Conservation (phyloP, 1,140 invertebrate species). For the Drosophila kohkoa region DNA sequence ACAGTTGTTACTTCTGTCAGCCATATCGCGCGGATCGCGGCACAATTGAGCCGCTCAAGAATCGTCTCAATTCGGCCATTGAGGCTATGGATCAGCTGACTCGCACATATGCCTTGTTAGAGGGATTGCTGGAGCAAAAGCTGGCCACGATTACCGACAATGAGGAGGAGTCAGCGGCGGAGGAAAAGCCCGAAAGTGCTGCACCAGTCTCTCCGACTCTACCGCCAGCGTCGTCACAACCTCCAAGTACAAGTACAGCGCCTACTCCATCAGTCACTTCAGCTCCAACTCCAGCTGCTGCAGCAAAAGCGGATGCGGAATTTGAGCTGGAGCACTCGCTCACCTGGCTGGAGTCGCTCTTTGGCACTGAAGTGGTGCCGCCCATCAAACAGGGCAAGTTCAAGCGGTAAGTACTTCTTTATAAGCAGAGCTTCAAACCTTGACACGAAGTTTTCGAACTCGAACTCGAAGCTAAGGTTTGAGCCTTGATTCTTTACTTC, state of each 20-base stretch:
- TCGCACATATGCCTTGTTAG: conserved; percentile 61
- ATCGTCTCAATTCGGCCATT: conserved; percentile 65
- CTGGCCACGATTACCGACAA: conserved; percentile 64
- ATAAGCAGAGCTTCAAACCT: no score
- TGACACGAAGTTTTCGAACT: no score
- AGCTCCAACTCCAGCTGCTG: not conserved
- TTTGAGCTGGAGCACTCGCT: conserved; percentile 87
- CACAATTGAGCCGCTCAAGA: conserved; percentile 72
- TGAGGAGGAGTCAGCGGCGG: conserved; percentile 26
- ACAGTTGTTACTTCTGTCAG: conserved; percentile 63
- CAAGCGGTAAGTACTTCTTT: conserved; percentile 48
- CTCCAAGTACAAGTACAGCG: not conserved
- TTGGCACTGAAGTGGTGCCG: conserved; percentile 68
- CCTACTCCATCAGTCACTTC: not conserved
- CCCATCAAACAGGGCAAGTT: conserved; percentile 67
- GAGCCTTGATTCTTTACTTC: no score
- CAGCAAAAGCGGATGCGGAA: conserved; percentile 85
- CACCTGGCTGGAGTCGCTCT: conserved; percentile 85
- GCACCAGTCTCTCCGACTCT: not conserved
- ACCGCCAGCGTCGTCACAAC: conserved; percentile 12
- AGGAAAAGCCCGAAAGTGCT: not conserved
- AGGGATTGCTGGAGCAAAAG: conserved; percentile 67
- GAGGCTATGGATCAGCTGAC: conserved; percentile 72
- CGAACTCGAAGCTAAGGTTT: no score
- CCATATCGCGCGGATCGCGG: conserved; percentile 64